Evolutionary conservation across 2,113 vertebrate species (phyloP), one percentile per base, ranked within the genome.

Genomic region (Ivindomyrus marchei): DNA sequence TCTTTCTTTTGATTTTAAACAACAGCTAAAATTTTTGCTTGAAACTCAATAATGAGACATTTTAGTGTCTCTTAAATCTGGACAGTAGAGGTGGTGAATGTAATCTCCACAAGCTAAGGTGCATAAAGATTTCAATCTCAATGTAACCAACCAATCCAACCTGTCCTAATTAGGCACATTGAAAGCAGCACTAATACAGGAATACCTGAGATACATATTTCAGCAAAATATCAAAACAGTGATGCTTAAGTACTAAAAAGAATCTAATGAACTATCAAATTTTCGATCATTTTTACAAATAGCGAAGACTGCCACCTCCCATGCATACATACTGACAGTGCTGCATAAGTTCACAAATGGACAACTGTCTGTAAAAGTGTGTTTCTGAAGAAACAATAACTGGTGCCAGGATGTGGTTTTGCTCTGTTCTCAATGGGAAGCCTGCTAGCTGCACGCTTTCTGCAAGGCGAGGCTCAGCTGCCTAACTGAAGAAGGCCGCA

Each of bases 321-420:
- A 17, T 77, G 70, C 0, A 39, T 17, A 39, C 31, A 77, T 36
- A 66, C 10, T 70, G 62, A 0, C n/a, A 66, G 70, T 80, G 36
- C 15, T 19, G 74, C 15, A 42, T 8, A 42, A 19, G 74, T 19
- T 0, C 1, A 4, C 31, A 21, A 42, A 80, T 80, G 74, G 74
- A 80, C 15, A n/a, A 15, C 31, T 19, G 74, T 80, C 74, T 80
- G 36, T 42, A 1, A 19, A 42, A 21, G 74, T 17, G 0, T 90
- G 74, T 42, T 88, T 52, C 58, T 36, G 45, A 89, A 92, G 89
- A 53, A 92, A 93, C 91, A 90, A 46, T 88, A 88, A 42, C 66
- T 88, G 90, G 90, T 93, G 77, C 92, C 95, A 96, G 96, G 96
- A 97, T 97, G 96, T 97, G 96, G 95, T 95, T 95, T 94, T 2